Conservation (phyloP, 1,140 invertebrate species). For the Trichomalopsis sarcophagae region DNA sequence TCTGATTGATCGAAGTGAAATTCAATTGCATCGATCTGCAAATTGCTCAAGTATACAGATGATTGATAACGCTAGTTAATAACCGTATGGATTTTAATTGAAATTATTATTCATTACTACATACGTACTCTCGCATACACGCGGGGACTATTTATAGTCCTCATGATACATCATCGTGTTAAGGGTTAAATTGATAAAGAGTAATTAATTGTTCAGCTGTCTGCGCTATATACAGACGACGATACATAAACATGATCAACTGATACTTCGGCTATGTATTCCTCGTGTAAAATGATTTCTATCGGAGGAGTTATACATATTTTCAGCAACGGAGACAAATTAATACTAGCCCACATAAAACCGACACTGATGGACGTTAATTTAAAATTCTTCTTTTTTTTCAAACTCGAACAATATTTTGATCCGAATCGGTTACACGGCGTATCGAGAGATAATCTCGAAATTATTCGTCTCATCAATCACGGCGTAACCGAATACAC, state of each 20-base stretch:
- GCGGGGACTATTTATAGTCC: neutral
- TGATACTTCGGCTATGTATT: too few relatives aligned
- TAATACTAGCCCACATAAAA: too few relatives aligned
- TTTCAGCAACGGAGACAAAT: neutral
- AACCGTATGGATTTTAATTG: neutral
- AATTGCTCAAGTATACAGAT: neutral
- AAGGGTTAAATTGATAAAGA: conserved; percentile 11
- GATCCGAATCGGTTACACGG: neutral
- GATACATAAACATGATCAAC: neutral
- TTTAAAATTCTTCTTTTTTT: neutral
- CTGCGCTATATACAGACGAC: neutral
- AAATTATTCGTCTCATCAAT: conserved; percentile 6
- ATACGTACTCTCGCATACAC: neutral
- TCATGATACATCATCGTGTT: neutral
- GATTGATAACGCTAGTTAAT: conserved; percentile 1
- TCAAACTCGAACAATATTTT: neutral
- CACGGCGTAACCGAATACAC: neutral
- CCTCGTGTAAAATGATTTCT: neutral
- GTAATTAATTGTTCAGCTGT: neutral
- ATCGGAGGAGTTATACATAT: neutral
- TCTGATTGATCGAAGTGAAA: neutral
- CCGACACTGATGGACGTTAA: neutral
- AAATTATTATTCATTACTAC: neutral
- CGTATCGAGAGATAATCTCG: neutral
- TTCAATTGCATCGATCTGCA: conserved; percentile 9